phyloP scores from a whole-genome alignment of 2,888 invertebrate genomes.

The Frankliniella intonsa region DNA sequence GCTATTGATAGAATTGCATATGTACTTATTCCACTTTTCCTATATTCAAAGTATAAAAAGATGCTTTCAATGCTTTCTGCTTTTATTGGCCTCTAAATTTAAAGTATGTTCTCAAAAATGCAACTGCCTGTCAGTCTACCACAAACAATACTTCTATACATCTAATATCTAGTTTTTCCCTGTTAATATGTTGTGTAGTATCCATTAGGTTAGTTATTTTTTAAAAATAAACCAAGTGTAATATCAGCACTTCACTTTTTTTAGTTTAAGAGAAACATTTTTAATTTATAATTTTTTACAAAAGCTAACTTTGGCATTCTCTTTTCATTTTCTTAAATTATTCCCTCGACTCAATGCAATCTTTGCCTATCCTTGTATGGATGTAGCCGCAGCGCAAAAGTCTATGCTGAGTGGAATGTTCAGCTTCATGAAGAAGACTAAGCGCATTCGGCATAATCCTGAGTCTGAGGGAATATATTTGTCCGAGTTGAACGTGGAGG shows the following conservation, averaged over 20 bases:
- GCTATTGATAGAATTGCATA: not conserved
- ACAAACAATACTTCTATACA: too few relatives aligned
- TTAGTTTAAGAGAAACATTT: too few relatives aligned
- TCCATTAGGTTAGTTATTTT: not conserved
- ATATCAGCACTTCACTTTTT: not conserved
- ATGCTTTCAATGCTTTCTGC: not conserved
- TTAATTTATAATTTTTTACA: not conserved
- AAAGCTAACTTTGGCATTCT: conserved; percentile 23
- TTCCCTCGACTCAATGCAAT: conserved; percentile 2
- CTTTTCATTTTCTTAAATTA: conserved; percentile 2
- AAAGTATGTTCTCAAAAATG: not conserved
- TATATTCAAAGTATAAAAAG: not conserved
- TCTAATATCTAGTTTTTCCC: too few relatives aligned
- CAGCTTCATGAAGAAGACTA: conserved; percentile 81
- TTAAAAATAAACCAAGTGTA: not conserved
- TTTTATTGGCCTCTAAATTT: not conserved
- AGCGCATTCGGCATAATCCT: conserved; percentile 55
- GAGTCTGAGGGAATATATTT: conserved; percentile 81
- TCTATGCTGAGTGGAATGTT: conserved; percentile 90
- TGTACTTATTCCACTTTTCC: not conserved
- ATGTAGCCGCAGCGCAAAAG: conserved; percentile 48
- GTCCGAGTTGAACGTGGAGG: conserved; percentile 85
- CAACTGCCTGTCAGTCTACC: not conserved
- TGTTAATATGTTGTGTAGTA: too few relatives aligned
- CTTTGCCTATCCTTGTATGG: not conserved